A percentile compares a stretch with the other conserved stretches of the same genome.
phyloP scores from a whole-genome alignment of 2,888 invertebrate genomes.

The Phengaris arion region DNA sequence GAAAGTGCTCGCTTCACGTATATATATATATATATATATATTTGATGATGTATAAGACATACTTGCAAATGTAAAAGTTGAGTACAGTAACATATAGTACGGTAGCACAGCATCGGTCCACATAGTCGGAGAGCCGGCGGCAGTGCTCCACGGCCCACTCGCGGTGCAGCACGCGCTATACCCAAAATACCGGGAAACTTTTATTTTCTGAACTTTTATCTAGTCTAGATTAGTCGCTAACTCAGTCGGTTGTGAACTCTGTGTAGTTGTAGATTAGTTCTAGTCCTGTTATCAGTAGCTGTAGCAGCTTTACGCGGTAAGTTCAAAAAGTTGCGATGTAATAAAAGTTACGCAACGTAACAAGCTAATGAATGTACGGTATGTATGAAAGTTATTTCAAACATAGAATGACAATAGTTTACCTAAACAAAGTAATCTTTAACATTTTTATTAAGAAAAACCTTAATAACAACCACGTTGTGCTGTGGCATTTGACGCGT shows the following conservation, averaged over 20 bases:
- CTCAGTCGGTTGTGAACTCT: constrained; percentile 57
- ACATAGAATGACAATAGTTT: no score
- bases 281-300: constrained; percentile 34
- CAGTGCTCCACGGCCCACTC: constrained; percentile 52
- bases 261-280: constrained; percentile 43
- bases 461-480: no score
- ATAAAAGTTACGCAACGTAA: background rate
- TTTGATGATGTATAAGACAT: background rate
- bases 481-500: no score
- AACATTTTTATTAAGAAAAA: no score
- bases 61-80: background rate
- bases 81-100: background rate
- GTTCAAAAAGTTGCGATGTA: background rate
- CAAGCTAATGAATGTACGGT: background rate
- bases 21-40: no score
- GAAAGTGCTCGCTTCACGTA: no score
- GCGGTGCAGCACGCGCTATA: constrained; percentile 59
- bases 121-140: constrained; percentile 52
- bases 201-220: constrained; percentile 34
- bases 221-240: constrained; percentile 44
- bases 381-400: background rate
- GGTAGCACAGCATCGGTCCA: background rate
- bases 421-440: no score
- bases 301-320: constrained; percentile 10
- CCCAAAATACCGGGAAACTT: constrained; percentile 45